Evolutionary conservation across 2,113 vertebrate genomes (phyloP), one percentile per base, ranked within the genome.

Genomic region (Pelecanoides urinatrix): DNA sequence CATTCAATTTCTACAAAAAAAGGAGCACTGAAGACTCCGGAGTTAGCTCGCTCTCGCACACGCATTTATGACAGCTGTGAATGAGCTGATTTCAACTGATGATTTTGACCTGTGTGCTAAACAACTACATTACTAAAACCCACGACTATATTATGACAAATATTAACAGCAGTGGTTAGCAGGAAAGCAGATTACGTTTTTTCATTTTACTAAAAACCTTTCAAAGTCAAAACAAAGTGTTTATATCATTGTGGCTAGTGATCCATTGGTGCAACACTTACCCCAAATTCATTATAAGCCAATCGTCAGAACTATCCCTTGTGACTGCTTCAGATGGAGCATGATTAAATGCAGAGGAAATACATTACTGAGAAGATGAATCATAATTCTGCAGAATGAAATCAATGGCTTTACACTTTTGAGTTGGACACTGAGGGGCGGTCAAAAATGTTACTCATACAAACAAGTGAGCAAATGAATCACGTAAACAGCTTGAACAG

Each of bases 331-430:
- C 71, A 91, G 74, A 93, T 45, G 86, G 56, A 76, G 45, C 80
- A 79, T 90, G 92, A 81, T 94, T 95, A 94, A 83, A 91, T 75
- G 90, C 56, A 94, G 79, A 86, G 92, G 77, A 96, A 88, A 93
- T 83, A 90, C 77, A 80, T 77, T 90, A 94, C 79, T 62, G 84
- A 83, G 90, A 89, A 74, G 58, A 86, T 96, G 94, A 98, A 94
- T 97, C 96, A 97, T 71, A 90, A 90, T 94, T 90, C 75, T 94
- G 79, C 81, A 96, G 85, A 95, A 95, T 5, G 10, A 96, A 97
- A 97, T 92, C 91, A 96, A 86, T 94, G 89, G 92, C 77, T 97
- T 97, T 95, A 94, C 93, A 87, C 92, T 94, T 96, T 88, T 70
- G 73, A 91, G 78, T 45, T 90, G 87, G 38, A 92, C 91, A 65